Base-by-base conservation (phyloP, 2,113 vertebrate genomes). In the Lichenostomus cassidix region DNA sequence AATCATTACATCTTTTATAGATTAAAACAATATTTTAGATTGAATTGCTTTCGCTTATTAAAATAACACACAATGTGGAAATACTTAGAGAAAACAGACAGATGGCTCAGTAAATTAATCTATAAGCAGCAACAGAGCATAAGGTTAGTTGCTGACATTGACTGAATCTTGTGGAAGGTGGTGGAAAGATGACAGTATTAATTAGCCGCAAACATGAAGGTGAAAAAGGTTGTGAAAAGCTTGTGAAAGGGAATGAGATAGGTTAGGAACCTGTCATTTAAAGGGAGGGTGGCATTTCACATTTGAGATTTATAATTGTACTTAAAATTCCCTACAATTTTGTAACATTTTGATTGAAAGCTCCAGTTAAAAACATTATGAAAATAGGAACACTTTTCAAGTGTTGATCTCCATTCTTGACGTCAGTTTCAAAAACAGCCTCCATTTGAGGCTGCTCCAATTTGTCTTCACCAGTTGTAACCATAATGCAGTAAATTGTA, bases 61-160 rank as follows among this genome's bases (percentile, higher is more conserved):
- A 80, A 87, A 67, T 82, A 71, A 49, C 68, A 71, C 81, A 82
- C 19, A 84, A 94, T 85, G 53, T 73, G 62, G 64, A 96, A 97
- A 95, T 63, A 90, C 62, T 93, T 91, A 90, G 42, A 90, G 74
- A 94, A 97, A 96, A 42, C 60, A 97, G 87, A 95, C 96, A 98
- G 96, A 98, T 97, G 97, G 95, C 75, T 85, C 94, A 89, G 87
- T 95, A 97, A 96, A 97, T 97, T 95, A 97, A 97, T 97, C 94
- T 75, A 47, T 84, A 96, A 97, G 86, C 90, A 95, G 91, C 80
- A 94, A 42, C 76, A 92, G 47, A 92, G 75, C 77, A 93, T 95
- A 97, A 97, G 92, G 89, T 91, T 95, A 94, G 84, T 94, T 95
- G 76, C 44, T 97, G 96, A 97, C 94, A 96, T 76, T 97, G 96